Evolutionary conservation across 2,113 vertebrate genomes (phyloP).

Genomic region (Ceyx melanurus): DNA sequence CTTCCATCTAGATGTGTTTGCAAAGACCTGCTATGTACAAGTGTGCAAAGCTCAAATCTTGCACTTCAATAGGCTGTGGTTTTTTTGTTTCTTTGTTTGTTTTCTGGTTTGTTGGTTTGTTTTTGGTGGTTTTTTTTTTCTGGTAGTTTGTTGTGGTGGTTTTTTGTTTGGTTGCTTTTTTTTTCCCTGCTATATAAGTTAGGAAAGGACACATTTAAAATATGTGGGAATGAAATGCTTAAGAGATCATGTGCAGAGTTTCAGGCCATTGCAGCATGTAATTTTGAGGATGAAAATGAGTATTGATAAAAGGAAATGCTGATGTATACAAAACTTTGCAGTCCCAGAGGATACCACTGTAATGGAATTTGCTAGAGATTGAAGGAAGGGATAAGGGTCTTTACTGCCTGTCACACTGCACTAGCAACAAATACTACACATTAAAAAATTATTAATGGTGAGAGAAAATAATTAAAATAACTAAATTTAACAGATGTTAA

Average conservation of each 20-base stretch:
- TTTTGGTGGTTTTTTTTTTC: accelerated
- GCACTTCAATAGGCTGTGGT: neutral
- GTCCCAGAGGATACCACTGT: constrained; percentile 6
- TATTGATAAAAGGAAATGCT: constrained; percentile 24
- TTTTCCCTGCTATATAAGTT: neutral
- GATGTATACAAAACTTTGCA: constrained; percentile 13
- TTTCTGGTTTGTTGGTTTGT: no score
- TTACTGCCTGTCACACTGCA: constrained; percentile 2
- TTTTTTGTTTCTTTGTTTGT: no score
- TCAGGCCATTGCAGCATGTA: neutral
- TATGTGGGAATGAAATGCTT: constrained; percentile 6
- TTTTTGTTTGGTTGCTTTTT: accelerated
- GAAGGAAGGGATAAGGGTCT: constrained; percentile 31
- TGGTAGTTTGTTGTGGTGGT: no score
- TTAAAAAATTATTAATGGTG: constrained; percentile 51
- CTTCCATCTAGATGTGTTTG: neutral
- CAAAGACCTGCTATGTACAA: neutral
- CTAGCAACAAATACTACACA: constrained; percentile 13
- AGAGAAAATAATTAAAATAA: constrained; percentile 11
- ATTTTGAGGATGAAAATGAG: constrained; percentile 26
- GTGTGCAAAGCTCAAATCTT: neutral
- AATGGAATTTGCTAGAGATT: constrained; percentile 47
- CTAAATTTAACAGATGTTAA: constrained; percentile 57
- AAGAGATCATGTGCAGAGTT: neutral
- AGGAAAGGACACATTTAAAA: neutral